Conservation (phyloP, 2,113 vertebrate genomes). For the Bubo scandiacus region DNA sequence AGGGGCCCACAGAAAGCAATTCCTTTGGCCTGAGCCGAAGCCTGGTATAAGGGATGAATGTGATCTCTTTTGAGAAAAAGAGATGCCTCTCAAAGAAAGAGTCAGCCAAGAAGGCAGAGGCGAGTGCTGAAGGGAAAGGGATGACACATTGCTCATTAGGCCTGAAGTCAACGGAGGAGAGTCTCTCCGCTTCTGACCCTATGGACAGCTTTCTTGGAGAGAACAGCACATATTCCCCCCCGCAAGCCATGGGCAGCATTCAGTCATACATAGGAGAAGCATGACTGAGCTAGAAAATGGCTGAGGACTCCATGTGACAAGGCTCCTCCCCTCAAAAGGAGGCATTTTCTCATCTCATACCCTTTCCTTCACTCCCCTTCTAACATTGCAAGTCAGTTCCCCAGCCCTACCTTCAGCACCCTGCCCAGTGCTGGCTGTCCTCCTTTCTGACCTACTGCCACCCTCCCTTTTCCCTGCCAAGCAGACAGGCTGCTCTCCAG, state of each 20-base stretch:
- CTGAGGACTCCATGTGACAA: rapidly evolving
- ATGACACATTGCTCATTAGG: background rate
- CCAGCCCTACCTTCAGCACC: background rate
- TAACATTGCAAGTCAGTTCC: background rate
- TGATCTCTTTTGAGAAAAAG: background rate
- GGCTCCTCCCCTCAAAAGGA: background rate
- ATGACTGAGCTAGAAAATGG: background rate
- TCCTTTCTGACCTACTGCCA: background rate
- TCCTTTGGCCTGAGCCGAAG: background rate
- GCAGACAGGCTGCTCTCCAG: background rate
- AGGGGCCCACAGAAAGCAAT: background rate
- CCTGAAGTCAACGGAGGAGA: background rate
- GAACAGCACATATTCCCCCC: background rate
- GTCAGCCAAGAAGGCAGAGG: background rate
- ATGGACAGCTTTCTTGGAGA: background rate
- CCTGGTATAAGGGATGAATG: rapidly evolving
- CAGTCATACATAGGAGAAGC: background rate
- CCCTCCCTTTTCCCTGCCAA: background rate
- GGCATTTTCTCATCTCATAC: background rate
- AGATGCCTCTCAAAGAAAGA: background rate
- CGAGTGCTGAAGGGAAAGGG: background rate
- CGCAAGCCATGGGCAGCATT: background rate
- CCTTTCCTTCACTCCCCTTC: background rate
- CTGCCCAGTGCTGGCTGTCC: background rate
- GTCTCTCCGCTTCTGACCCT: background rate